phyloP scores from a whole-genome alignment of 2,113 vertebrate species.

The Equus quagga region DNA sequence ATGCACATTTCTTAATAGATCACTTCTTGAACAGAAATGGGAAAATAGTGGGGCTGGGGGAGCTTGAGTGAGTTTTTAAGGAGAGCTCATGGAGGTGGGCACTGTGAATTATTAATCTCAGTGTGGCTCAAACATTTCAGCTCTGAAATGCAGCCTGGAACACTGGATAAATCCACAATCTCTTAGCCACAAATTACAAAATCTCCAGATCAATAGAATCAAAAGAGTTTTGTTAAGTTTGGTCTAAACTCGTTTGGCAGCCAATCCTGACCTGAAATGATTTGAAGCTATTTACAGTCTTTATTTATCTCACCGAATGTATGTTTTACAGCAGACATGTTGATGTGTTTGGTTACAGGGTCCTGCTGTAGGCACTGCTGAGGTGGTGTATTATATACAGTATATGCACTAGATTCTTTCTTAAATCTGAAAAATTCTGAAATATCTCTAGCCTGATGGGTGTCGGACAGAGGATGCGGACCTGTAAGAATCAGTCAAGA shows the following conservation, averaged over 20 bases:
- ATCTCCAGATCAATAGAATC: background rate
- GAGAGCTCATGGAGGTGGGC: background rate
- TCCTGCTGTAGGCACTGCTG: background rate
- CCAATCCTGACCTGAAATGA: background rate
- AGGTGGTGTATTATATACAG: background rate
- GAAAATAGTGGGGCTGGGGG: background rate
- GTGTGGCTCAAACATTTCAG: background rate
- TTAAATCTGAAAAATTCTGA: constrained; percentile 7
- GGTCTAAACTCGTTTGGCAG: background rate
- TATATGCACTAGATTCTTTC: background rate
- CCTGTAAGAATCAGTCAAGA: background rate
- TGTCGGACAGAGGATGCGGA: background rate
- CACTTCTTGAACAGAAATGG: background rate
- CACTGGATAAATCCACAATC: background rate
- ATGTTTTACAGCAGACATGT: background rate
- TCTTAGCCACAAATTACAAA: background rate
- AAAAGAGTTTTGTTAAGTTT: background rate
- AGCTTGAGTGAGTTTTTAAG: background rate
- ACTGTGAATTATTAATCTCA: background rate
- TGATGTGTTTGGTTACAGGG: background rate
- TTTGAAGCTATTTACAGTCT: background rate
- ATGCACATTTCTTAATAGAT: background rate
- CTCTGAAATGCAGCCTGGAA: background rate
- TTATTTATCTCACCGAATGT: background rate
- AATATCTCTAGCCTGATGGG: background rate